Base-by-base conservation (phyloP, 1,140 invertebrate species). In the Hyposmocoma kahamanoa region DNA sequence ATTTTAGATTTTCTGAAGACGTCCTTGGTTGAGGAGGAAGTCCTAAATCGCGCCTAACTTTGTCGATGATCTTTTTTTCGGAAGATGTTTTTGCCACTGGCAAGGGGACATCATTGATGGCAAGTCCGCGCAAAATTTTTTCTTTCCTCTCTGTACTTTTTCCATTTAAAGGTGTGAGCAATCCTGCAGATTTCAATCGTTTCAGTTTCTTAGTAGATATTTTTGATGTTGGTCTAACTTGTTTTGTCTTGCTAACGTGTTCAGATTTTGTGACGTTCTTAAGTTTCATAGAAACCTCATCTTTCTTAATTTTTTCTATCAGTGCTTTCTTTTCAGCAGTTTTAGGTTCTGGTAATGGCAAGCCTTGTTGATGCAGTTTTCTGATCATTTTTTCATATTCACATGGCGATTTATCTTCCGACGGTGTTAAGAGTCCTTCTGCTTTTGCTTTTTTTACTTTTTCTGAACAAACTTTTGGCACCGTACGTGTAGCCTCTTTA, bases 41-140 rank as follows among this genome's bases (percentile, higher is more conserved):
- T 8, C 65, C 60, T n/a, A 72, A 6, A 3, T 68, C 53, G 32
- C 32, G 22, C 34, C 63, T 47, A 17, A 72, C 50, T 50, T 68
- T 66, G 1, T 62, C 36, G 10, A 67, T 47, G n/a, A 74, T 10
- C 32, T 62, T 63, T 43, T 59, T 65, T 51, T 67, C 59, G 1
- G 61, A 67, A 0, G 46, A n/a, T 10, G 59, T 63, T 52, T 50
- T 54, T 20, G 26, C 50, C 50, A 62, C 51, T 5, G 58, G 62
- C 4, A 62, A 24, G 10, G 61, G 59, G 3, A 64, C 38, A 17
- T 57, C 61, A 6, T 45, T 22, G 21, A 36, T 53, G 1, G 52
- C 58, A 39, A 67, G 41, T 6, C 51, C 53, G 45, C 18, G 56
- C 2, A 67, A 8, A 10, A 56, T 57, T 53, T 68, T 68, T 49